Evolutionary conservation across 1,140 invertebrate species (phyloP).

Genomic region (Eubasilissa regina): DNA sequence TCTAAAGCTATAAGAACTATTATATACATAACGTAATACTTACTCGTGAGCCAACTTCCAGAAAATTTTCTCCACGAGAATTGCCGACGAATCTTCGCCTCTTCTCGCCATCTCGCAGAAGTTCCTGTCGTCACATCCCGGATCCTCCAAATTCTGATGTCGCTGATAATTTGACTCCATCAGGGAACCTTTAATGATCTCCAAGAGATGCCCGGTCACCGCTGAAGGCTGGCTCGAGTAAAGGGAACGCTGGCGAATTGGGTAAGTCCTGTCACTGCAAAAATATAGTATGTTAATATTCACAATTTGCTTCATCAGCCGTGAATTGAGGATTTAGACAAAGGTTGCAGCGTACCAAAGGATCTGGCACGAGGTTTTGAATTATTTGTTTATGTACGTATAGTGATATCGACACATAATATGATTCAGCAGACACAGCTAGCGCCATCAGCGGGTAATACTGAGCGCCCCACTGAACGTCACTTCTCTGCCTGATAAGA

Average conservation of each 20-base stretch:
- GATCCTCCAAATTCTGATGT: constrained; percentile 56
- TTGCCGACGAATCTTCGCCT: constrained; percentile 42
- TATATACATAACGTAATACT: no score
- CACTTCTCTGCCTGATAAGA: no score
- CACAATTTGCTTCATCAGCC: no score
- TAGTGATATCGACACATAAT: no score
- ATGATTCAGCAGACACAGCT: no score
- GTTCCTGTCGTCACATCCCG: constrained; percentile 64
- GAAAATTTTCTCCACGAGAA: constrained; percentile 48
- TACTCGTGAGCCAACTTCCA: constrained; percentile 56
- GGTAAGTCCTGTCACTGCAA: constrained; percentile 54
- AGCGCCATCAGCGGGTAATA: no score
- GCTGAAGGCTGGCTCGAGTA: not conserved
- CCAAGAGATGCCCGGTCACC: constrained; percentile 18
- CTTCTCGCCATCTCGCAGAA: constrained; percentile 63
- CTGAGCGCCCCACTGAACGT: no score
- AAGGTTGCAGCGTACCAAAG: no score
- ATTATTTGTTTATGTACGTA: no score
- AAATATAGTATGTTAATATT: not conserved
- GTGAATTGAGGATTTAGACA: no score
- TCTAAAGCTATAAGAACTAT: no score
- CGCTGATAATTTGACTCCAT: not conserved
- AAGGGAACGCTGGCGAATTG: constrained; percentile 52
- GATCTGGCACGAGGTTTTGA: no score
- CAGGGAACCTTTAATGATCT: constrained; percentile 6